These are phyloP conservation scores for Lomographa bimaculata DNA, from an alignment of 2,888 invertebrate genomes.

Conservation along the genomic window DNA sequence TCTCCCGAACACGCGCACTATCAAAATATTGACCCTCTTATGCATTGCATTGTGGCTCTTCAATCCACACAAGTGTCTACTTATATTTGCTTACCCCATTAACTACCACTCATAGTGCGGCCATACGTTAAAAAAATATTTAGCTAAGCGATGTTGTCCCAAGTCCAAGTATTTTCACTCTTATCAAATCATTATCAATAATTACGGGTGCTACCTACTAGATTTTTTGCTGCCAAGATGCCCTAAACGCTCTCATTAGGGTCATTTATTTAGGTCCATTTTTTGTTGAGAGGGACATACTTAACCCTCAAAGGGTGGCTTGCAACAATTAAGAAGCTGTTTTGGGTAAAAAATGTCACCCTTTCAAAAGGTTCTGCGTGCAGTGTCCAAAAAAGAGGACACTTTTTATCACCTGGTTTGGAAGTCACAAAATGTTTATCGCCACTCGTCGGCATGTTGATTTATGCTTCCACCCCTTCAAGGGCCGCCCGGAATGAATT, in stretches of 20 bases:
- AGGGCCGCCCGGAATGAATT: conserved; percentile 72
- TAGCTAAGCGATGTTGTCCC: conserved; percentile 52
- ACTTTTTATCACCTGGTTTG: conserved; percentile 80
- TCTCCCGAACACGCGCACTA: conserved; percentile 72
- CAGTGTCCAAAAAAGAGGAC: conserved; percentile 71
- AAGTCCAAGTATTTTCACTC: conserved; percentile 55
- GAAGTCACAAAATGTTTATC: conserved; percentile 83
- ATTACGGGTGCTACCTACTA: conserved; percentile 61
- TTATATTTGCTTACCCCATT: conserved; percentile 75
- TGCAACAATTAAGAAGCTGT: conserved; percentile 75
- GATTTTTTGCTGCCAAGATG: conserved; percentile 53
- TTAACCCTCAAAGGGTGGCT: conserved; percentile 71
- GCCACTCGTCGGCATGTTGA: conserved; percentile 78
- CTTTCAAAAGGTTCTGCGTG: conserved; percentile 64
- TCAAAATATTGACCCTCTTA: conserved; percentile 81
- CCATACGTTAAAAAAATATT: conserved; percentile 70
- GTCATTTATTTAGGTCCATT: conserved; percentile 72
- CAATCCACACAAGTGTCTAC: conserved; percentile 63
- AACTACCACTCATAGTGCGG: conserved; percentile 67
- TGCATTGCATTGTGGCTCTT: conserved; percentile 70
- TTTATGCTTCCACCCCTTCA: conserved; percentile 77
- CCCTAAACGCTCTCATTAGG: conserved; percentile 59
- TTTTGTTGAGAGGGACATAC: conserved; percentile 66
- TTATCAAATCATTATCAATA: conserved; percentile 66
- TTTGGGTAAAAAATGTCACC: conserved; percentile 80